Base-by-base conservation (phyloP, 2,888 invertebrate species). In the Lasioglossum figueresi region DNA sequence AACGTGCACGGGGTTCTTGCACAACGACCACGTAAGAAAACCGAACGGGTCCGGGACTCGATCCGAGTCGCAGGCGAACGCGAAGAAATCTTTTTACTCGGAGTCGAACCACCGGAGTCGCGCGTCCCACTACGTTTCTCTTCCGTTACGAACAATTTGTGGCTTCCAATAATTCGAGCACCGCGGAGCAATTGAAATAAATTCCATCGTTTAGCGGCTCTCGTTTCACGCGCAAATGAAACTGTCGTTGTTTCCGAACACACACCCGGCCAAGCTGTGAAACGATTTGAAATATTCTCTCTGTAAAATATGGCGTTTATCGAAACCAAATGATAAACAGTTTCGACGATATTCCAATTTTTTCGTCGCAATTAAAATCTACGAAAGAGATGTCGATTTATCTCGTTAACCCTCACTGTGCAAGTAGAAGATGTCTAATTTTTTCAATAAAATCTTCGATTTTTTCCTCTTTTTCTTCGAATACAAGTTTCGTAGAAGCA, bases 1-100 rank as follows among this genome's bases (percentile, higher is more conserved):
- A 56, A 71, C 83, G 82, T 48, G 83, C 56, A 31, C 66, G 12
- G n/a, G 45, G 34, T 34, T 81, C 73, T 82, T 77, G 66, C 79
- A 40, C 79, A 52, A 82, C 82, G 83, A 8, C 43, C 43, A 40
- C 74, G 78, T 75, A 84, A 83, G 83, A 83, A 72, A 52, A 75
- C 23, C 68, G 16, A 73, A 68, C 43, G 81, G 10, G 37, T 14
- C 56, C n/a, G n/a, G 48, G 37, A 4, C 66, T 43, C 66, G 52
- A 66, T 43, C 23, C 59, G 40, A 37, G 31, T 78, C 72, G 37
- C 48, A 63, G 34, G 56, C n/a, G 72, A 76, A 73, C 68, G 31
- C 68, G 31, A 68, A 56, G 48, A 48, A 23, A 43, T 52, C 78
- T 48, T 71, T 74, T 80, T 52, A 43, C 23, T 43, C 63, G 31